phyloP scores from a whole-genome alignment of 2,797 vertebrate genomes.

The Notolepis coatsorum region DNA sequence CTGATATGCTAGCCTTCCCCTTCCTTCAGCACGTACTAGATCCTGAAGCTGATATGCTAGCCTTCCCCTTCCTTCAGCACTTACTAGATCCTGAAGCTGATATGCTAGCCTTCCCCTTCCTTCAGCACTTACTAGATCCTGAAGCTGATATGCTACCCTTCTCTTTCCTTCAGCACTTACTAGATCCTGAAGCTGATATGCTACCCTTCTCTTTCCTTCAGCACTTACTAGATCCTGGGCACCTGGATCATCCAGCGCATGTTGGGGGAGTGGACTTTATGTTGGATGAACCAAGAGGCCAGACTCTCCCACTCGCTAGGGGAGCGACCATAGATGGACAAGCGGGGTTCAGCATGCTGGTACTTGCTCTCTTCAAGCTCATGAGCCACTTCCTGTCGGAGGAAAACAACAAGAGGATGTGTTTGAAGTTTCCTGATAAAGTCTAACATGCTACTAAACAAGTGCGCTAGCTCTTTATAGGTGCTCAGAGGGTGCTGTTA shows the following conservation, averaged over 20 bases:
- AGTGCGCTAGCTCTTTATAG: too few species aligned
- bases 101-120: too few species aligned
- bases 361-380: slow-evolving; percentile 96
- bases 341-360: slow-evolving; percentile 93
- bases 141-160: too few species aligned
- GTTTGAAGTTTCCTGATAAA: slow-evolving; percentile 10
- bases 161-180: background rate
- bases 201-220: background rate
- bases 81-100: too few species aligned
- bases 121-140: too few species aligned
- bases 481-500: too few species aligned
- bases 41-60: too few species aligned
- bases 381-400: slow-evolving; percentile 88
- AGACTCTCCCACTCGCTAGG: slow-evolving; percentile 88
- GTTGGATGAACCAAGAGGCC: slow-evolving; percentile 94
- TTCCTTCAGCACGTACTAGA: too few species aligned
- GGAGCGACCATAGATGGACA: slow-evolving; percentile 95
- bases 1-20: too few species aligned
- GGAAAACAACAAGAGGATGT: slow-evolving; percentile 33
- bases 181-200: background rate
- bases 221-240: slow-evolving; percentile 96
- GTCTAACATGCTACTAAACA: too few species aligned
- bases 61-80: too few species aligned
- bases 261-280: slow-evolving; percentile 94
- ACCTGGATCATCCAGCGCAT: slow-evolving; percentile 98